A percentile compares a stretch with the other conserved stretches of the same genome.
phyloP scores from a whole-genome alignment of 2,113 vertebrate species.

The Ginglymostoma cirratum region DNA sequence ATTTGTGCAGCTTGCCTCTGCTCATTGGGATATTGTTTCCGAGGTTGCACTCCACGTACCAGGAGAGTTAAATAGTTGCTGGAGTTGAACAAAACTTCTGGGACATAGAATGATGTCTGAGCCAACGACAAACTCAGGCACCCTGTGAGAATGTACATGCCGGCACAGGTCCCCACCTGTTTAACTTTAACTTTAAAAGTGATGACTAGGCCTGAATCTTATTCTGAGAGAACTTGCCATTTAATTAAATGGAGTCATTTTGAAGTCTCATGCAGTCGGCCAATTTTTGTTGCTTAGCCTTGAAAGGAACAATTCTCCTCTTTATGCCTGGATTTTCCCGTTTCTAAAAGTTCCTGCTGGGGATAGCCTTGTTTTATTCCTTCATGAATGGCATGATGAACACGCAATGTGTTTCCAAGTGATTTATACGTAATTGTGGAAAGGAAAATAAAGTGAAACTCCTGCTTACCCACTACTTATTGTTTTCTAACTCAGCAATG shows the following conservation, averaged over 20 bases:
- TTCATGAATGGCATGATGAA: neutral
- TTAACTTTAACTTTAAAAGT: neutral
- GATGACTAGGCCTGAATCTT: neutral
- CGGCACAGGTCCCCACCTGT: neutral
- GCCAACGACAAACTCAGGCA: neutral
- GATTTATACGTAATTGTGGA: neutral
- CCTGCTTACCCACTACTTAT: neutral
- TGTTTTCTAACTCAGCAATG: neutral
- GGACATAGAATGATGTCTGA: neutral
- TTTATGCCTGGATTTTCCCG: neutral
- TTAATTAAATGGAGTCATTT: neutral
- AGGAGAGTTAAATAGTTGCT: too few relatives aligned
- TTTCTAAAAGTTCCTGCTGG: neutral
- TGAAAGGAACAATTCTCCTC: neutral
- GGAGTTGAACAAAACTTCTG: neutral
- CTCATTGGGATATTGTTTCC: neutral
- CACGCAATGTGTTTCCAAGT: neutral
- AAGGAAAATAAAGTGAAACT: neutral
- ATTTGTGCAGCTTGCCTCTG: neutral
- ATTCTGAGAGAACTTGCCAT: neutral
- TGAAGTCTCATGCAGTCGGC: neutral
- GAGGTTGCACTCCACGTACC: neutral
- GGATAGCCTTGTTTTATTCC: neutral
- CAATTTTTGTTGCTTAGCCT: neutral
- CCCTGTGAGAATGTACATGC: neutral